phyloP scores from a whole-genome alignment of 2,888 invertebrate genomes.

The Gonocerus acuteangulatus region DNA sequence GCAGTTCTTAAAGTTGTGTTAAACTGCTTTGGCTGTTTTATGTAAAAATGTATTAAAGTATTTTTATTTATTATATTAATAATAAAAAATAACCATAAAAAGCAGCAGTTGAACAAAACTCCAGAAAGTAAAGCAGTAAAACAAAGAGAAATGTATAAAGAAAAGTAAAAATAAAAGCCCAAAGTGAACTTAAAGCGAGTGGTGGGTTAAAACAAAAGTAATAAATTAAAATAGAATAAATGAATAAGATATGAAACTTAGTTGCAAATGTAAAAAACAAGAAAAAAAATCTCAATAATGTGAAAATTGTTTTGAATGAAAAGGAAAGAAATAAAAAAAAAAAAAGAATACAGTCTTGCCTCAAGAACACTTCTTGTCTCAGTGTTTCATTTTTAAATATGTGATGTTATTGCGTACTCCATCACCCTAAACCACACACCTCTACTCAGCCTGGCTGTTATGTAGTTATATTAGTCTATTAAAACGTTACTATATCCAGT shows the following conservation, averaged over 20 bases:
- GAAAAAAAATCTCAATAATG: not conserved
- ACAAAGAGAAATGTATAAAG: constrained; percentile 3
- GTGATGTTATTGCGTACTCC: not conserved
- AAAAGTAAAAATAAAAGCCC: constrained; percentile 19
- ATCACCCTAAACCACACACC: not conserved
- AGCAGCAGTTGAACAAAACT: constrained; percentile 22
- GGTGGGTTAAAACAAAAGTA: not conserved
- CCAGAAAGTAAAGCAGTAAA: constrained; percentile 15
- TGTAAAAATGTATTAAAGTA: too few relatives aligned
- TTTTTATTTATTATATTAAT: too few relatives aligned
- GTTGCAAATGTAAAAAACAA: constrained; percentile 4
- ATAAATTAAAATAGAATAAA: constrained; percentile 10
- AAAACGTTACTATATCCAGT: not conserved
- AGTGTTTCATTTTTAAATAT: not conserved
- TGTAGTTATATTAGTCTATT: not conserved
- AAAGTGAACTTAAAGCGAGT: constrained; percentile 14
- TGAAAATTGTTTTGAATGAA: not conserved
- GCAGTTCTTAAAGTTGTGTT: constrained; percentile 6
- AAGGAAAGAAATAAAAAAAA: not conserved
- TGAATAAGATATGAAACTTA: not conserved
- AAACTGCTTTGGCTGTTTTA: constrained; percentile 2
- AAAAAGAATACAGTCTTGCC: not conserved
- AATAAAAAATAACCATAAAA: not conserved
- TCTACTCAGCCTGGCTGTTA: not conserved
- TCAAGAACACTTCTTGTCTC: not conserved